Conservation (phyloP, 1,140 invertebrate species). For the Psilanteris sp. region DNA sequence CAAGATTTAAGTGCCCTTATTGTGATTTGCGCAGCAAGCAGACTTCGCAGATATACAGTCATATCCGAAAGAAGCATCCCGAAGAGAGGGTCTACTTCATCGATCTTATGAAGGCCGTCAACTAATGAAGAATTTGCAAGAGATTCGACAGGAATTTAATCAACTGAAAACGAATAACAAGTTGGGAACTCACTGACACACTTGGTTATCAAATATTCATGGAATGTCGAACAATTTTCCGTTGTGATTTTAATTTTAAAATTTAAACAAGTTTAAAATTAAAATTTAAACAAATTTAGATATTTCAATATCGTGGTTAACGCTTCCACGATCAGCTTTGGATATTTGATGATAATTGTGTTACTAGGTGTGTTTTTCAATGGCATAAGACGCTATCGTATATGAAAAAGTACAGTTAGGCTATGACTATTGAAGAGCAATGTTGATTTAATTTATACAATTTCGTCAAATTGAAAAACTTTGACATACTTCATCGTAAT, state of each 20-base stretch:
- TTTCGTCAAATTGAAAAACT: slow-evolving; percentile 8
- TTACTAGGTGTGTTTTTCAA: too few species aligned
- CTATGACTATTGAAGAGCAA: not conserved
- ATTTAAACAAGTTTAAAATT: too few species aligned
- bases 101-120: slow-evolving; percentile 50
- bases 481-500: slow-evolving; percentile 4
- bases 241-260: too few species aligned
- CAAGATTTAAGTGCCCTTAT: slow-evolving; percentile 79
- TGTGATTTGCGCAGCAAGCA: slow-evolving; percentile 72
- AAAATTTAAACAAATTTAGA: too few species aligned
- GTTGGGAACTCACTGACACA: too few species aligned
- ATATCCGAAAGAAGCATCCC: slow-evolving; percentile 80
- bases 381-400: not conserved
- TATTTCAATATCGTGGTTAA: too few species aligned
- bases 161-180: too few species aligned
- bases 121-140: slow-evolving; percentile 4
- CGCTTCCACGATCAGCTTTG: too few species aligned
- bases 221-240: too few species aligned
- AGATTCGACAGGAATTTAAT: too few species aligned
- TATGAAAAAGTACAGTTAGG: slow-evolving; percentile 1
- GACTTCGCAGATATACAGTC: slow-evolving; percentile 89
- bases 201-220: too few species aligned
- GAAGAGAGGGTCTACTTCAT: slow-evolving; percentile 66
- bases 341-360: too few species aligned
- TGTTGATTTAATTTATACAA: slow-evolving; percentile 1